Conservation (phyloP, 2,888 invertebrate species). For the Stegana nigrithorax region DNA sequence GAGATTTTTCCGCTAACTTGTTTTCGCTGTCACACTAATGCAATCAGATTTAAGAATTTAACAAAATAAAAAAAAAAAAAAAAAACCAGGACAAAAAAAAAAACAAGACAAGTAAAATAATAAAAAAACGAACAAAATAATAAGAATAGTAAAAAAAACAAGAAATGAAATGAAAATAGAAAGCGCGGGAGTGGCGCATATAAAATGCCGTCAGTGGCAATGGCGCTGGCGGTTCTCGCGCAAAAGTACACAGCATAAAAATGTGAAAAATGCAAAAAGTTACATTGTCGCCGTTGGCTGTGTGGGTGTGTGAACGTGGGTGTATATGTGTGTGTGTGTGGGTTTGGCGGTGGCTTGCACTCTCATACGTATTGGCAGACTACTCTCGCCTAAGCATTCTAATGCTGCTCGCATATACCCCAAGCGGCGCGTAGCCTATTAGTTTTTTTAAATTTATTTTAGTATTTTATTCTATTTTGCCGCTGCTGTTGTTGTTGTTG, state of each 20-base stretch:
- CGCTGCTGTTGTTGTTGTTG: too few relatives aligned
- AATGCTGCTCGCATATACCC: too few relatives aligned
- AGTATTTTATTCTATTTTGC: background rate
- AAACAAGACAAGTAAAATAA: background rate
- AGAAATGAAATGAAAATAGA: too few relatives aligned
- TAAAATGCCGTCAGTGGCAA: background rate
- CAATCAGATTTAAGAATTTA: constrained; percentile 39
- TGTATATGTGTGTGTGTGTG: too few relatives aligned
- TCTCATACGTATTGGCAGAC: too few relatives aligned
- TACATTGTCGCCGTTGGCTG: constrained; percentile 8
- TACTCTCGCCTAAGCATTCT: too few relatives aligned
- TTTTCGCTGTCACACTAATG: constrained; percentile 31
- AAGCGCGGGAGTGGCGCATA: background rate
- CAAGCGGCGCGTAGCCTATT: too few relatives aligned
- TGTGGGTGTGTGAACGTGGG: too few relatives aligned
- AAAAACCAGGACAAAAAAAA: background rate
- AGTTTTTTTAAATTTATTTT: too few relatives aligned
- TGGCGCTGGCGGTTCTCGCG: background rate
- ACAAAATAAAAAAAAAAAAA: constrained; percentile 4
- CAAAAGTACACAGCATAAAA: background rate
- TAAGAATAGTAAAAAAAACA: background rate
- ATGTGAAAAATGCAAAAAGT: constrained; percentile 10
- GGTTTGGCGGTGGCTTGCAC: background rate
- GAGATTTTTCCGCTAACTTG: constrained; percentile 22
- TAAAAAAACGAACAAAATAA: background rate